Conservation (phyloP, 2,113 vertebrate genomes). For the Syngnathoides biaculeatus region DNA sequence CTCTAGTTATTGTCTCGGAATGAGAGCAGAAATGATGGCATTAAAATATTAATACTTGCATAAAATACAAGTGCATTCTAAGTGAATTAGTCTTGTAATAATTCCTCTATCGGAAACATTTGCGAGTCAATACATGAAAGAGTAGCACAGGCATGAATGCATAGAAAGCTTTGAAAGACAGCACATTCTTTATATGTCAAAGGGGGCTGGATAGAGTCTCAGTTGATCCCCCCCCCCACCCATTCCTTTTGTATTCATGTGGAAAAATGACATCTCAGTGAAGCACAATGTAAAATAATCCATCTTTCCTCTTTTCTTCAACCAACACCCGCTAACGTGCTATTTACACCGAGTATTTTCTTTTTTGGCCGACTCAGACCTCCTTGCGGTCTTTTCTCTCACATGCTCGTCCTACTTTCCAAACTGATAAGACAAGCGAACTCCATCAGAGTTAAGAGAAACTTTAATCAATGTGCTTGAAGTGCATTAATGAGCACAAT, state of each 20-base stretch:
- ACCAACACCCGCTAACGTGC: not conserved
- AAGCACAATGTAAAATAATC: constrained; percentile 19
- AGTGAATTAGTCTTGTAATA: not conserved
- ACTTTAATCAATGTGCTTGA: not conserved
- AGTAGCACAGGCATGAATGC: not conserved
- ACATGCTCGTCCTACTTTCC: not conserved
- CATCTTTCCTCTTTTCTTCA: not conserved
- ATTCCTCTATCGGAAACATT: not conserved
- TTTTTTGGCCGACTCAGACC: not conserved
- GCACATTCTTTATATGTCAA: constrained; percentile 15
- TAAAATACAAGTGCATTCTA: constrained; percentile 26
- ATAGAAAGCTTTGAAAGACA: constrained; percentile 13
- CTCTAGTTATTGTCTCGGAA: constrained; percentile 20
- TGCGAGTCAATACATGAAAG: constrained; percentile 13
- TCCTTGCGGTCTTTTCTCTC: not conserved
- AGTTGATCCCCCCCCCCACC: constrained; percentile 12
- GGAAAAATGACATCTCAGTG: constrained; percentile 24
- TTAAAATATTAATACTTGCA: constrained; percentile 49
- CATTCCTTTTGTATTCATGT: constrained; percentile 19
- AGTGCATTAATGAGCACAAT: constrained; percentile 40
- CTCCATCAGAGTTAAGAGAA: not conserved
- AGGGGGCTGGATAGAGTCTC: constrained; percentile 23
- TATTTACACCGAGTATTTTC: not conserved
- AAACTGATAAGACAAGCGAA: not conserved
- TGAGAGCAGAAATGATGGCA: constrained; percentile 5